Conservation (phyloP, 1,140 invertebrate species). For the Helicoverpa zea region DNA sequence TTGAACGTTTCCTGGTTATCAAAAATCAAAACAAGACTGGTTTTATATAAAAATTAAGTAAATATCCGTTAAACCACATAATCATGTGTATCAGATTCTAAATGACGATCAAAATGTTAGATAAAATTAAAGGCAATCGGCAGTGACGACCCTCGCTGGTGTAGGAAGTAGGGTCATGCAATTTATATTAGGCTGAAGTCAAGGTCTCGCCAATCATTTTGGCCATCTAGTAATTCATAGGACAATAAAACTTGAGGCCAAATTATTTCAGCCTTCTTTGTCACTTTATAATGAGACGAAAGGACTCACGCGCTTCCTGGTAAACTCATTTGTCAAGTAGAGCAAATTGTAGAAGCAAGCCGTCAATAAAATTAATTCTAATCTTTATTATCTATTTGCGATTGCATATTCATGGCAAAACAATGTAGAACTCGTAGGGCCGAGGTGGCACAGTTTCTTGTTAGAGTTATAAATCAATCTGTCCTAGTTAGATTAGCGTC, state of each 20-base stretch:
- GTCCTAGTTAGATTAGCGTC: slow-evolving; percentile 81
- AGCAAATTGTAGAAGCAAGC: background rate
- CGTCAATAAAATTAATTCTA: slow-evolving; percentile 4
- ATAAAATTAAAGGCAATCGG: slow-evolving; percentile 66
- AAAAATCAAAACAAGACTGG: no score
- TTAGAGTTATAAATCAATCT: slow-evolving; percentile 81
- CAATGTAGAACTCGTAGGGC: slow-evolving; percentile 78
- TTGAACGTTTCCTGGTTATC: background rate
- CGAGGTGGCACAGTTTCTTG: slow-evolving; percentile 82
- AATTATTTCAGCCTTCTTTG: slow-evolving; percentile 54
- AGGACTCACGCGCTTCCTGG: slow-evolving; percentile 39
- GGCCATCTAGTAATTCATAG: slow-evolving; percentile 79
- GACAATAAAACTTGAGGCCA: slow-evolving; percentile 78
- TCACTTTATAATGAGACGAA: slow-evolving; percentile 42
- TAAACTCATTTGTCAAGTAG: background rate
- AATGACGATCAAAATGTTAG: slow-evolving; percentile 56
- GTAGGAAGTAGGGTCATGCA: slow-evolving; percentile 82
- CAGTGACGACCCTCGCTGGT: slow-evolving; percentile 70
- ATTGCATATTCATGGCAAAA: slow-evolving; percentile 79
- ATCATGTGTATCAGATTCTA: background rate
- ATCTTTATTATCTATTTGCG: slow-evolving; percentile 54
- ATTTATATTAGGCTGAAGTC: slow-evolving; percentile 82
- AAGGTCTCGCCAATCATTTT: slow-evolving; percentile 82
- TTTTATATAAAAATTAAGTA: slow-evolving; percentile 23
- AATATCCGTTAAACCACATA: slow-evolving; percentile 13